Evolutionary conservation across 2,113 vertebrate genomes (phyloP), one percentile per base, ranked within the genome.

Genomic region (Seriola rivoliana): DNA sequence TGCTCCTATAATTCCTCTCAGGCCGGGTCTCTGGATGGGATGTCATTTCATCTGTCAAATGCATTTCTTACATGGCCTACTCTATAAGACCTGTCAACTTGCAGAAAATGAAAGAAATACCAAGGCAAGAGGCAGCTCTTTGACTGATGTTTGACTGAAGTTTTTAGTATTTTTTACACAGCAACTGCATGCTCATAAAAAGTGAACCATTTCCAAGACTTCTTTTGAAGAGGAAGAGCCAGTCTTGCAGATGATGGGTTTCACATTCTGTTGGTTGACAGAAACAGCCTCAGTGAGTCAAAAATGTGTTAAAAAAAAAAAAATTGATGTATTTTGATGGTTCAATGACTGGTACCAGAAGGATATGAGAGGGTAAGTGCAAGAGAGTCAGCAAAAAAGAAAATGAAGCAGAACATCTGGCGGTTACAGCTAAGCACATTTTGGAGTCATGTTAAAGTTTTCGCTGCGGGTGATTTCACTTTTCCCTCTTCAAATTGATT

Each of bases 241-340:
- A 72, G 38, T 58, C 25, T 57, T 48, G 52, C 29, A 54, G 42
- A 54, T 74, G 40, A 78, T 54, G 25, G 38, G 34, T 69, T 78
- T 78, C 36, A 62, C 46, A 23, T 81, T 46, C 62, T 50, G 29
- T 16, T 42, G 17, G 59, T 21, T 67, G 77, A 75, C 40, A 81
- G 55, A 68, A 65, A 71, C 9, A 80, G 52, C 52, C 48, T 11
- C 38, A 70, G 25, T 34, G 32, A 23, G 66, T 52, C 6, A 17
- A n/a, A 82, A 79, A 50, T 40, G 34, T 69, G 57, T 46, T 9
- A 42, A 42, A 42, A 8, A 10, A 42, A 38, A 38, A 5, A 38
- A 38, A 8, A 38, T 5, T 7, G 38, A 72, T 34, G 50, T 76
- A 46, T 71, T 79, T 70, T 72, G 52, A 73, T 72, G 63, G 5